Conservation (phyloP, 2,113 vertebrate species). For the Tympanuchus pallidicinctus region DNA sequence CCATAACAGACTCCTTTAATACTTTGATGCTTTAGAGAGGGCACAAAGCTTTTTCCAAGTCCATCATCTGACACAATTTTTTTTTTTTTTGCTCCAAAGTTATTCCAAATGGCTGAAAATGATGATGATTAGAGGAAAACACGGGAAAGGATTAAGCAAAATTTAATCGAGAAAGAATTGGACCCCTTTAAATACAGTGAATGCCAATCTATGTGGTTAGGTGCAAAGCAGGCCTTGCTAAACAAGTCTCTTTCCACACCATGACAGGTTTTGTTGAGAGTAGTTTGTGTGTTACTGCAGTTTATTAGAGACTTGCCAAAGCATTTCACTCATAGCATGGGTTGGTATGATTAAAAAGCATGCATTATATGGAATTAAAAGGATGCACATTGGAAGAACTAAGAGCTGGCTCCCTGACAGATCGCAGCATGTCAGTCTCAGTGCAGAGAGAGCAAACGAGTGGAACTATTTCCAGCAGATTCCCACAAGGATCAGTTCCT, state of each 20-base stretch:
- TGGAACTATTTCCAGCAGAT: conserved; percentile 70
- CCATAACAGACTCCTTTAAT: background rate
- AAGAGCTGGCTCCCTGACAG: conserved; percentile 54
- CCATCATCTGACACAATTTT: background rate
- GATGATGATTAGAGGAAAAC: background rate
- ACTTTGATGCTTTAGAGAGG: background rate
- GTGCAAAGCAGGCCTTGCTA: background rate
- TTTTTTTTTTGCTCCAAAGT: background rate
- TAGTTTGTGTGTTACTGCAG: background rate
- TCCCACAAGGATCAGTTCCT: conserved; percentile 72
- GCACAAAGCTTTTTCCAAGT: background rate
- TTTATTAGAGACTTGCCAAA: conserved; percentile 14
- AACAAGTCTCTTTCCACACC: background rate
- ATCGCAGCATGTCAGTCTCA: background rate
- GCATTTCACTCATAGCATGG: conserved; percentile 20
- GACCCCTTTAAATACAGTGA: rapidly evolving
- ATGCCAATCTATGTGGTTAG: background rate
- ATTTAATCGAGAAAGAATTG: background rate
- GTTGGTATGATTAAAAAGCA: conserved; percentile 36
- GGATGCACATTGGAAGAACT: conserved; percentile 46
- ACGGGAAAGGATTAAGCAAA: background rate
- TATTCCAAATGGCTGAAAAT: background rate
- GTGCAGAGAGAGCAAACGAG: background rate
- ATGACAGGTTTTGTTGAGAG: background rate
- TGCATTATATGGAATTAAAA: conserved; percentile 57